A percentile compares a stretch with the other conserved stretches of the same genome.
phyloP scores from a whole-genome alignment of 2,113 vertebrate species.

The Dasyurus viverrinus region DNA sequence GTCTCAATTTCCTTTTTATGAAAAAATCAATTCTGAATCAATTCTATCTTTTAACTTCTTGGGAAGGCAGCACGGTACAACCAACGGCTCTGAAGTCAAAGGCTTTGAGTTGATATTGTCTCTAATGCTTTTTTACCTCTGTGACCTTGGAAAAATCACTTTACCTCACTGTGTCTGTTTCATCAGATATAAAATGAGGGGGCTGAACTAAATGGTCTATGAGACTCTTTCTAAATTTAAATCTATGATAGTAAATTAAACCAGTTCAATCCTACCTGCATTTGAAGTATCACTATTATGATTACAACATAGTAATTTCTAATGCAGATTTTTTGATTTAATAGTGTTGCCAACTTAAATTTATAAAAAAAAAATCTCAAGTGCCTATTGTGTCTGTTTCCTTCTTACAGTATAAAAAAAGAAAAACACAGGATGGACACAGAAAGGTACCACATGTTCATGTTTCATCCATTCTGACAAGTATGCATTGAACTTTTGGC shows the following conservation, averaged over 20 bases:
- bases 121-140: neutral
- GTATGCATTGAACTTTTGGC: neutral
- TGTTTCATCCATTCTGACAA: constrained; percentile 27
- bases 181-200: neutral
- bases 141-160: neutral
- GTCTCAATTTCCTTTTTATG: neutral
- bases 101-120: neutral
- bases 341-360: neutral
- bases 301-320: constrained; percentile 38
- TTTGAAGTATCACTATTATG: constrained; percentile 39
- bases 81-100: neutral
- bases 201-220: neutral
- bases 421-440: constrained; percentile 14
- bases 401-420: constrained; percentile 21
- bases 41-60: neutral
- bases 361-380: neutral
- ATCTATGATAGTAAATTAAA: neutral
- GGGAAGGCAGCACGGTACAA: neutral
- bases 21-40: neutral
- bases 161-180: neutral
- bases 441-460: neutral
- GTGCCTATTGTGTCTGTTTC: neutral
- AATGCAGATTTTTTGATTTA: constrained; percentile 30
- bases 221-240: neutral
- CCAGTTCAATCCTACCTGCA: constrained; percentile 25